Percentiles rank a stretch among this genome's conserved stretches.
Evolutionary conservation across 2,888 invertebrate species (phyloP).

Genomic region (Coronaproctus castanopsis): DNA sequence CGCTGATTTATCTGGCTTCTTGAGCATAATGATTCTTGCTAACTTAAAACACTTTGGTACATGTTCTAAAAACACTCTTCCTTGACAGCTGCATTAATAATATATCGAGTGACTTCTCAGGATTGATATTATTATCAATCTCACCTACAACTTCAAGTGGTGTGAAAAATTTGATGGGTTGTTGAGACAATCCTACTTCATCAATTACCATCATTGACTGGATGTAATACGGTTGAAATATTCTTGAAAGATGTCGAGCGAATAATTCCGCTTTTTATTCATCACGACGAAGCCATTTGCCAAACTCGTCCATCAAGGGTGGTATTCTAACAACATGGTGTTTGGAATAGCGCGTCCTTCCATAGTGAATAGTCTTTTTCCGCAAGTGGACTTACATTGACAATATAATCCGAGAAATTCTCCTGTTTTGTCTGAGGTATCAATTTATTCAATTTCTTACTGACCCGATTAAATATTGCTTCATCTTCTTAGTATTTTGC

Average conservation of each 20-base stretch:
- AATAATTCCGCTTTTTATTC: neutral
- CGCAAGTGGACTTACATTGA: neutral
- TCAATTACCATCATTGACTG: neutral
- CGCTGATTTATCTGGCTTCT: no score
- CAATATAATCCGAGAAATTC: neutral
- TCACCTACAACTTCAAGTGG: neutral
- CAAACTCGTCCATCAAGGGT: neutral
- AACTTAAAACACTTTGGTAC: no score
- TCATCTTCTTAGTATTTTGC: no score
- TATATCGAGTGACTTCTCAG: neutral
- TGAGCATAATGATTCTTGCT: no score
- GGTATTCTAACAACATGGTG: neutral
- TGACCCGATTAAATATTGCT: neutral
- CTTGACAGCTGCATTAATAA: no score
- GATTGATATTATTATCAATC: neutral
- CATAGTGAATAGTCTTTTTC: neutral
- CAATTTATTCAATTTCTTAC: neutral
- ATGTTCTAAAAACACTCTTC: no score
- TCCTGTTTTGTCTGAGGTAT: neutral
- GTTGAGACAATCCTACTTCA: neutral
- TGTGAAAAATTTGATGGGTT: neutral
- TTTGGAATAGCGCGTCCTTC: neutral
- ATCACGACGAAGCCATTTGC: neutral
- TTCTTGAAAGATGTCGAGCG: neutral
- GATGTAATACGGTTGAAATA: neutral